Base-by-base conservation (phyloP, 1,140 invertebrate species). In the Cyclina sinensis region DNA sequence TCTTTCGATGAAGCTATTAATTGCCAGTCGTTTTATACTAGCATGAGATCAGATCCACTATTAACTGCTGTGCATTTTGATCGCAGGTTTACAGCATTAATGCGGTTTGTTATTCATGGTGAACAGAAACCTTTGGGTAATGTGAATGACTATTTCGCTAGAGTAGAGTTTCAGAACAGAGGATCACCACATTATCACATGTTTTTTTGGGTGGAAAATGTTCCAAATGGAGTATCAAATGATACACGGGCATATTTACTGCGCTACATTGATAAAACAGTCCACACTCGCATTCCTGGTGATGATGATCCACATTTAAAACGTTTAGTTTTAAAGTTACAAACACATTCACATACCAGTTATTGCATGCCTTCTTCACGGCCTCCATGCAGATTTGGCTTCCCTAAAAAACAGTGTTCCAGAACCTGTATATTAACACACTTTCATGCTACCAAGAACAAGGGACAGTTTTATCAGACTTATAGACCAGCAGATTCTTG, bases 1-100 rank as follows among this genome's bases (percentile, higher is more conserved):
- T 7, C 46, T 24, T 57, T 30, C 35, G 76, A 51, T 43, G 46
- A 80, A 54, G 46, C 76, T 24, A 30, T 46, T 21, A 18, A 54
- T 16, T 16, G 35, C 3, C 21, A n/a, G 21, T 46, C 37, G 9
- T 78, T 78, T 46, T 78, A 16, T 14, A 18, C 74, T 46, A 46
- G 46, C 30, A 80, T 54, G 76, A 57, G 39, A 54, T 51, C 46
- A 3, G 79, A 79, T 51, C 79, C 54, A 18, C 43, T 81, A 37
- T n/a, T 81, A 24, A 62, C 79, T 37, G 54, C 79, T 43, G 27
- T 81, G 0, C 79, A 81, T 59, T 81, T 81, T 62, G 79, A 81
- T 5, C 27, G 79, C 0, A 32, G 79, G 9, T 81, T 81, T 81
- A 59, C 5, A 37, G 30, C 54, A 5, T 37, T 81, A 39, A 59